Base-by-base conservation (phyloP, 37 sponge, comb jelly and placozoan genomes). In the Bolinopsis microptera region DNA sequence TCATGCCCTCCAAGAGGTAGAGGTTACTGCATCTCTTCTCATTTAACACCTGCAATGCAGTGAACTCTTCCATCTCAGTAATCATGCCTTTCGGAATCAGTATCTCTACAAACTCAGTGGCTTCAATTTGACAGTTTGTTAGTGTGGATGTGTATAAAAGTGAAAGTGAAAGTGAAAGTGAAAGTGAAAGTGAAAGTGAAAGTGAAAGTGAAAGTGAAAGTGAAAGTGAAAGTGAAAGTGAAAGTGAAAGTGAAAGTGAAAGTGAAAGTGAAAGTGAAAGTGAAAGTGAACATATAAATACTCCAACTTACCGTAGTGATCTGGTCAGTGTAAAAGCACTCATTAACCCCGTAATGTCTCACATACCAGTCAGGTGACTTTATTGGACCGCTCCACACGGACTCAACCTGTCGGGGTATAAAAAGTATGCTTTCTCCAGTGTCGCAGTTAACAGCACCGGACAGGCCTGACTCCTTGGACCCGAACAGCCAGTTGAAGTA, bases 401-500 rank as follows among this genome's bases (percentile, higher is more conserved):
- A 96, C 39, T 94, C 95, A 26, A 96, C 95, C 38, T 95, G 95
- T 27, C 94, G 83, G 0, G 98, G 97, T 36, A 97, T 93, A 76
- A 97, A 99, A 39, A 99, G 94, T n/a, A 94, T 75, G 21, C 96
- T 28, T 33, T 61, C 32, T 5, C 94, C 97, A 25, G 95, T 96
- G 77, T 96, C 95, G 76, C 96, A 97, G 24, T 96, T 94, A 38
- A 99, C 68, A 38, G 95, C 95, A 25, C 96, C 98, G 83, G 69
- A 95, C 39, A 97, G 96, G 76, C 97, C 99, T 22, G 96, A 94
- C 94, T 99, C 99, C 27, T 83, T 93, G 35, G 97, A 96, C 28
- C 99, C 99, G 95, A 99, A 99, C 90, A 94, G 25, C 99, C 99
- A 99, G 38, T 97, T 98, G 88, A 99, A 97, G 83, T 96, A 99